A percentile compares a stretch with the other conserved stretches of the same genome.
Conservation (phyloP, 1,140 invertebrate species). For the Drosophila teissieri region DNA sequence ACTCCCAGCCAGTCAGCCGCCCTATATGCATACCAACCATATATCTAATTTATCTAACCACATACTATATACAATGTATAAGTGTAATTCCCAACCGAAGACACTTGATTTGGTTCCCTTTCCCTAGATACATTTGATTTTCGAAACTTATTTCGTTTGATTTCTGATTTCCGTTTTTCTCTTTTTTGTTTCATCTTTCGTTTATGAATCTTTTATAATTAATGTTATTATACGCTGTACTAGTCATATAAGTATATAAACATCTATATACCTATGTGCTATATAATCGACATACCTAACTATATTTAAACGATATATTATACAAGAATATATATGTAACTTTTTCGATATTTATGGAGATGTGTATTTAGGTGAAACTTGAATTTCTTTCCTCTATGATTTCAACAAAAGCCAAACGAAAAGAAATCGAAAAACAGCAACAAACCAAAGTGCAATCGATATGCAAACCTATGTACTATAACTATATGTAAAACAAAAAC, state of each 20-base stretch:
- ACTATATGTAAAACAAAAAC: not conserved
- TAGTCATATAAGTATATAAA: conserved; percentile 53
- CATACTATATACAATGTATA: not conserved
- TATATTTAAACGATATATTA: conserved; percentile 43
- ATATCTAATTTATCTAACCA: not conserved
- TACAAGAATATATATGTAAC: conserved; percentile 59
- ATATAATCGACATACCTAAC: conserved; percentile 63
- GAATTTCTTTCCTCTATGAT: conserved; percentile 64
- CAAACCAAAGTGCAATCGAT: conserved; percentile 69
- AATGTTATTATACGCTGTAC: conserved; percentile 37
- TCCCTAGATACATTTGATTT: conserved; percentile 30
- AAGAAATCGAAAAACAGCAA: conserved; percentile 57
- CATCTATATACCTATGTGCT: conserved; percentile 63
- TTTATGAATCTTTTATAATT: conserved; percentile 13
- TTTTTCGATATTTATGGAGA: conserved; percentile 78
- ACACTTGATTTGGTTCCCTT: conserved; percentile 31
- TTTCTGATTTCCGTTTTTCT: not conserved
- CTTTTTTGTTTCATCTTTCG: too few relatives aligned
- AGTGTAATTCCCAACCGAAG: conserved; percentile 21
- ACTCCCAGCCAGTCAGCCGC: conserved; percentile 33
- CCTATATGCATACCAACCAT: not conserved
- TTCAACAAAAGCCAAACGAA: conserved; percentile 46
- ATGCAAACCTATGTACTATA: conserved; percentile 28
- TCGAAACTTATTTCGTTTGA: not conserved
- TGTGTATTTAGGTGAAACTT: conserved; percentile 72